These are phyloP conservation scores for Marcusenius ussheri DNA, from an alignment of 2,113 vertebrate genomes.

Conservation along the genomic window DNA sequence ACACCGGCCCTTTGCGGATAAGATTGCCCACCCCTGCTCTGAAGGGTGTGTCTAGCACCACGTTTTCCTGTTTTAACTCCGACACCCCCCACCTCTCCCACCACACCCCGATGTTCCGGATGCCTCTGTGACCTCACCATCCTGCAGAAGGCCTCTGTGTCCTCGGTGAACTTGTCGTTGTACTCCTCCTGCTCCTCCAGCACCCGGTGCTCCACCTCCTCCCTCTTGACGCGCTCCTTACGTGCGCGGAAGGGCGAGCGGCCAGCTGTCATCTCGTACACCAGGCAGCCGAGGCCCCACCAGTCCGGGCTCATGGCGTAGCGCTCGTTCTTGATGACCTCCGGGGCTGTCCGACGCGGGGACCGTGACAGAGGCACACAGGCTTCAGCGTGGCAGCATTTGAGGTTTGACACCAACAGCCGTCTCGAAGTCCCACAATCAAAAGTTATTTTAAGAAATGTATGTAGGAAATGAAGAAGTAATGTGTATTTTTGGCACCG, in stretches of 20 bases:
- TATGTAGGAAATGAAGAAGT: not conserved
- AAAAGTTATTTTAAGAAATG: not conserved
- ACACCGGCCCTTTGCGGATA: too few species aligned
- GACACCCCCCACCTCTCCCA: not conserved
- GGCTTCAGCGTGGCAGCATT: not conserved
- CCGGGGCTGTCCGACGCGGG: constrained; percentile 58
- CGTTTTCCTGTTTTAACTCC: not conserved
- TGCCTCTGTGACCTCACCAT: constrained; percentile 46
- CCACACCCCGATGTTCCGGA: not conserved
- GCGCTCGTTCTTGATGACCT: constrained; percentile 61
- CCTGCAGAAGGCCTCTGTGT: constrained; percentile 55
- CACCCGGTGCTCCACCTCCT: constrained; percentile 67
- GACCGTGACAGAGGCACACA: not conserved
- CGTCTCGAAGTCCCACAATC: not conserved
- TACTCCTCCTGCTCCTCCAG: constrained; percentile 49
- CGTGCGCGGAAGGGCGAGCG: constrained; percentile 54
- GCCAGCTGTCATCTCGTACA: constrained; percentile 75
- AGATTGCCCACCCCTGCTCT: not conserved
- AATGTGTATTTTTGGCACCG: not conserved
- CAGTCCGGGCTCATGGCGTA: constrained; percentile 71
- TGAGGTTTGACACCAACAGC: not conserved
- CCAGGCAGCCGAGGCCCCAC: constrained; percentile 79
- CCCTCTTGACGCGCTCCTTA: constrained; percentile 52
- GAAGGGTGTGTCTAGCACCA: not conserved
- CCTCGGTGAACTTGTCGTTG: constrained; percentile 49